Evolutionary conservation across 2,888 invertebrate genomes (phyloP).

Genomic region (Drosophila melanosoma): DNA sequence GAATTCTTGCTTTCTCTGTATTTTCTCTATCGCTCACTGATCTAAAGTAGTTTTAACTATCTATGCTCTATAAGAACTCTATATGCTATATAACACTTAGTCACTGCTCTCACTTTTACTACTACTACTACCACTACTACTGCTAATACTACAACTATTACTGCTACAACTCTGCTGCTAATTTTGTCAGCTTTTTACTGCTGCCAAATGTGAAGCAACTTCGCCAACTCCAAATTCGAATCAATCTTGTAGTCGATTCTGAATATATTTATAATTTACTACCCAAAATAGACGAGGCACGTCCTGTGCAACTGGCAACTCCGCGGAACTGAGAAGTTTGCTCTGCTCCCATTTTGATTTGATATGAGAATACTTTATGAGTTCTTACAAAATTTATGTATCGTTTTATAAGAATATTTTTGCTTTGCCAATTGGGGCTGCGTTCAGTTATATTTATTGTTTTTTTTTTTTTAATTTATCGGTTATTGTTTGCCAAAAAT

Average conservation of each 20-base stretch:
- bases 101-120: conserved; percentile 31
- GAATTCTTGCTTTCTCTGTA: neutral
- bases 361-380: conserved; percentile 6
- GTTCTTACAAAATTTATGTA: conserved; percentile 25
- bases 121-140: conserved; percentile 16
- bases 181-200: conserved; percentile 51
- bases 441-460: conserved; percentile 3
- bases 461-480: conserved; percentile 1
- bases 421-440: conserved; percentile 33
- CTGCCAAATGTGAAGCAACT: conserved; percentile 18
- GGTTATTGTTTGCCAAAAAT: conserved; percentile 36
- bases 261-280: conserved; percentile 40
- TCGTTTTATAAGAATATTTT: conserved; percentile 29
- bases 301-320: conserved; percentile 11
- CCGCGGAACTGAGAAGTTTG: conserved; percentile 1
- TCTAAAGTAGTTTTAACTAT: conserved; percentile 45
- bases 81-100: conserved; percentile 39
- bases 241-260: conserved; percentile 34
- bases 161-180: conserved; percentile 26
- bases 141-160: conserved; percentile 11
- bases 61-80: conserved; percentile 30
- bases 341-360: conserved; percentile 9
- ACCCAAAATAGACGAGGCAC: conserved; percentile 14
- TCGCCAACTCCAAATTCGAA: conserved; percentile 17
- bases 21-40: conserved; percentile 16